Percentiles rank a stretch among this genome's conserved stretches.
phyloP scores from a whole-genome alignment of 2,888 invertebrate genomes.

The Ceraclea dissimilis region DNA sequence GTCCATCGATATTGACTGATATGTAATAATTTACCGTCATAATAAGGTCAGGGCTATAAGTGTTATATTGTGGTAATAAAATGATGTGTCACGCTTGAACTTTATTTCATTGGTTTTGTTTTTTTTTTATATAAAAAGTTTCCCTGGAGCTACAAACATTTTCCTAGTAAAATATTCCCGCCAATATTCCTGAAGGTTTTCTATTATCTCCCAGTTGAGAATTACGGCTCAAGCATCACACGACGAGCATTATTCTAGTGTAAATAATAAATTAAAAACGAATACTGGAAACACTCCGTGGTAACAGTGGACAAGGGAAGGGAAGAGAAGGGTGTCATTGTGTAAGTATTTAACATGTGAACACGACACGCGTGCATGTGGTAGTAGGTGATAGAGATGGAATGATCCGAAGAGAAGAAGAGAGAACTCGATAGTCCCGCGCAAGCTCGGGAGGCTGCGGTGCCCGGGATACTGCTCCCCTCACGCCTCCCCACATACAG shows the following conservation, averaged over 20 bases:
- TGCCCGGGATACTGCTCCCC: conserved; percentile 6
- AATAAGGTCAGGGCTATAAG: too few species aligned
- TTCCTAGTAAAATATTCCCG: too few species aligned
- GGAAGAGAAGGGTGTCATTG: not conserved
- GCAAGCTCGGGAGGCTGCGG: conserved; percentile 6
- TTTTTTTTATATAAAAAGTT: too few species aligned
- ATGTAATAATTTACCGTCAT: too few species aligned
- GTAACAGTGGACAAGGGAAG: not conserved
- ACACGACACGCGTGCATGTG: not conserved
- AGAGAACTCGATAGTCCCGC: not conserved
- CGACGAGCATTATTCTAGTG: not conserved
- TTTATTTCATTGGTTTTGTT: too few species aligned
- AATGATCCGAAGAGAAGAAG: not conserved
- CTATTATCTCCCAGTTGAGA: too few species aligned
- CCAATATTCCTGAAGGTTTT: too few species aligned
- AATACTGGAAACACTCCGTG: not conserved
- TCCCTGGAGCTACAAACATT: too few species aligned
- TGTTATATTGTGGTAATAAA: too few species aligned
- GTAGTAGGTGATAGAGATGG: not conserved
- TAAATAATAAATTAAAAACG: not conserved
- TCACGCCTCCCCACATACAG: not conserved
- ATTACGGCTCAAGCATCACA: not conserved
- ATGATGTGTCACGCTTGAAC: too few species aligned
- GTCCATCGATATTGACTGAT: too few species aligned
- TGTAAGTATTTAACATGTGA: not conserved